Evolutionary conservation across 2,113 vertebrate species (phyloP).

Genomic region (Phoenicopterus ruber): DNA sequence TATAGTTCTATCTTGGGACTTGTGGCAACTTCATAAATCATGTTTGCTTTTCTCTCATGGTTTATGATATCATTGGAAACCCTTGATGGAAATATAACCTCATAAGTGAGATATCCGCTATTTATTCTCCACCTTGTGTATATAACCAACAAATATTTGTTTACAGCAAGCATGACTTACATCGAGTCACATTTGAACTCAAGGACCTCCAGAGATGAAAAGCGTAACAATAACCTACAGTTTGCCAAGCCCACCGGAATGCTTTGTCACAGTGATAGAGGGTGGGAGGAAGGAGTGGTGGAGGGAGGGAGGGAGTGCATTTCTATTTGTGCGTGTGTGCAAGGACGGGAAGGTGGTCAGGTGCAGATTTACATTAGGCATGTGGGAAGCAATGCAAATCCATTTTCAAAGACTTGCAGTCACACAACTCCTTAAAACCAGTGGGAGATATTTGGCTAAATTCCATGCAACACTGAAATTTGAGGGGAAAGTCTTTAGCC

Average conservation of each 20-base stretch:
- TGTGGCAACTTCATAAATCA: not conserved
- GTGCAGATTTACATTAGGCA: not conserved
- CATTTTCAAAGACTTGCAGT: not conserved
- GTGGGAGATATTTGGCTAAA: not conserved
- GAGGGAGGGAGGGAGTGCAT: not conserved
- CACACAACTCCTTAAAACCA: slow-evolving; percentile 16
- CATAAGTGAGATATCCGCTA: not conserved
- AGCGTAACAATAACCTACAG: slow-evolving; percentile 34
- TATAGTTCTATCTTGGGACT: not conserved
- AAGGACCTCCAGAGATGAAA: slow-evolving; percentile 47
- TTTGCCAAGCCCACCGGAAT: not conserved
- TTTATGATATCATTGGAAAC: not conserved
- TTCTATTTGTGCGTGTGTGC: not conserved
- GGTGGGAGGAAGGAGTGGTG: not conserved
- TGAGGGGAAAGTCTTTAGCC: slow-evolving; percentile 12
- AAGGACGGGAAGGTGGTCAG: not conserved
- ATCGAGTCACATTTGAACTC: slow-evolving; percentile 51
- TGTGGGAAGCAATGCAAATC: not conserved
- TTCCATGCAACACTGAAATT: not conserved
- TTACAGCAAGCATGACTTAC: slow-evolving; percentile 38
- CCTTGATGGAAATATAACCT: not conserved
- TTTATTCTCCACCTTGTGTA: slow-evolving; percentile 9
- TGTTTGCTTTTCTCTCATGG: not conserved
- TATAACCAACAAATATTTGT: slow-evolving; percentile 35
- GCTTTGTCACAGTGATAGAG: not conserved